These are phyloP conservation scores for Yasuhikotakia modesta DNA, from an alignment of 2,797 vertebrate species.

Conservation along the genomic window DNA sequence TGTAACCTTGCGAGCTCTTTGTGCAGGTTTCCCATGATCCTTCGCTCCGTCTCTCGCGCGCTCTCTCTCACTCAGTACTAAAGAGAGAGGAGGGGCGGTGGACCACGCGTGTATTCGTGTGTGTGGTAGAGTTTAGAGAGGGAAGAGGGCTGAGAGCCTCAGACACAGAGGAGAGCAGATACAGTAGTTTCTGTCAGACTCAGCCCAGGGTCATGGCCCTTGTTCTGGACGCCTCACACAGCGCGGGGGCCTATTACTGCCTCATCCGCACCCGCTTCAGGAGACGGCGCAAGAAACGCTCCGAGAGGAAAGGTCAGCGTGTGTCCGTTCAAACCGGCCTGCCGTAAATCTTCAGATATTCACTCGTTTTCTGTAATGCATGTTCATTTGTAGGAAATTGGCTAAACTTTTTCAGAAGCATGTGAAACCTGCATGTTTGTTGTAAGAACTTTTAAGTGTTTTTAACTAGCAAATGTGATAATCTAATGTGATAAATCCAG, in stretches of 20 bases:
- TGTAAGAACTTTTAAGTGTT: background rate
- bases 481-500: no score
- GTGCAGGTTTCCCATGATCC: conserved; percentile 42
- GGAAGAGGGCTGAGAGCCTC: conserved; percentile 49
- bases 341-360: background rate
- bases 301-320: conserved; percentile 82
- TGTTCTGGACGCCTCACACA: conserved; percentile 59
- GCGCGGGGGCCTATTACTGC: conserved; percentile 74
- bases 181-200: conserved; percentile 27
- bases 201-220: conserved; percentile 70
- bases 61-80: conserved; percentile 32
- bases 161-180: conserved; percentile 62
- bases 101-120: conserved; percentile 51
- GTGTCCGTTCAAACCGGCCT: background rate
- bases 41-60: conserved; percentile 40
- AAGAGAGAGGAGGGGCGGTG: conserved; percentile 42
- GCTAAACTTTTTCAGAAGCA: background rate
- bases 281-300: conserved; percentile 82
- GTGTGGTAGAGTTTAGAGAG: conserved; percentile 51
- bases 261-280: conserved; percentile 72
- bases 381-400: background rate
- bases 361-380: background rate
- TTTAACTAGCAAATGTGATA: background rate
- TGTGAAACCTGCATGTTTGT: background rate
- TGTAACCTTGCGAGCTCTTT: conserved; percentile 25